A percentile compares a stretch with the other conserved stretches of the same genome.
Evolutionary conservation across 2,888 invertebrate genomes (phyloP).

Genomic region (Julus scandinavius): DNA sequence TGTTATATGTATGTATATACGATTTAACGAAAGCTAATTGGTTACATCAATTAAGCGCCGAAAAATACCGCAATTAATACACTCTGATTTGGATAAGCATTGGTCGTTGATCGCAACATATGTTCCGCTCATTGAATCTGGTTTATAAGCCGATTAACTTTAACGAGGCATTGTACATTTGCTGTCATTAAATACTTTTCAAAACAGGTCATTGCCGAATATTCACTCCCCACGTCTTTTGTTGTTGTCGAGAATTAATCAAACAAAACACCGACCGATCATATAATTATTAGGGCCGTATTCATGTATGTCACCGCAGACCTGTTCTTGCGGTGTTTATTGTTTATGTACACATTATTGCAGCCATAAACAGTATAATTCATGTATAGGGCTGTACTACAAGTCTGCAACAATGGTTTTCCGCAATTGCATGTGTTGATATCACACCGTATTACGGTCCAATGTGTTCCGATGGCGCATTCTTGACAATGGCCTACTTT

Average conservation of each 20-base stretch:
- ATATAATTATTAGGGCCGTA: constrained; percentile 15
- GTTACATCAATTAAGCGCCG: background rate
- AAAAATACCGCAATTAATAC: background rate
- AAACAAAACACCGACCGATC: constrained; percentile 30
- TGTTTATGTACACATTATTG: constrained; percentile 39
- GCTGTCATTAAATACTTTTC: background rate
- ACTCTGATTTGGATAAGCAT: background rate
- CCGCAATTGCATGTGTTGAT: background rate
- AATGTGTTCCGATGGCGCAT: background rate
- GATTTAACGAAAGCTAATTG: background rate
- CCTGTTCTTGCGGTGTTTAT: constrained; percentile 1
- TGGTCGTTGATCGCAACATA: too few relatives aligned
- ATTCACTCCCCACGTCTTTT: background rate
- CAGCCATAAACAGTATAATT: constrained; percentile 29
- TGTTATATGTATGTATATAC: too few relatives aligned
- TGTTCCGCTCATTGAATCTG: background rate
- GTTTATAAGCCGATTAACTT: background rate
- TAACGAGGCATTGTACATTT: background rate
- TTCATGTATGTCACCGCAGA: constrained; percentile 17
- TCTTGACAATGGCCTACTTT: constrained; percentile 29
- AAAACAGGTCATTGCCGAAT: constrained; percentile 1
- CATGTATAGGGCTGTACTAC: background rate
- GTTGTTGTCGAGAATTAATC: background rate
- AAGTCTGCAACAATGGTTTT: background rate
- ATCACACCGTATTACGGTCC: background rate